Conservation (phyloP, 2,888 invertebrate species). For the Scaeva pyrastri region DNA sequence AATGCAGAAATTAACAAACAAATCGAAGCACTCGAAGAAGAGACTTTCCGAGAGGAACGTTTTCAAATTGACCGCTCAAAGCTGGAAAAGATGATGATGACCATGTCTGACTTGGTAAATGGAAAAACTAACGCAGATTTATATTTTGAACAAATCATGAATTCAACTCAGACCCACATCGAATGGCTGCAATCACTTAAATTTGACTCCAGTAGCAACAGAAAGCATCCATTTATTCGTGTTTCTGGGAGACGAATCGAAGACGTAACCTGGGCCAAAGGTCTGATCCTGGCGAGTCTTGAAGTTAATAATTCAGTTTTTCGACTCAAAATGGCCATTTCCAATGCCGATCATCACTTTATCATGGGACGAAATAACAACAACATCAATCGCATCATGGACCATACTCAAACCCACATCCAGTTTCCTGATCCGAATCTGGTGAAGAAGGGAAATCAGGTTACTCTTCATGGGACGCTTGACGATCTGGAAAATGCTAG, state of each 20-base stretch:
- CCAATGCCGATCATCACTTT: conserved; percentile 98
- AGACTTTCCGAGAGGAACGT: conserved; percentile 90
- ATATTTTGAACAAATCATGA: conserved; percentile 88
- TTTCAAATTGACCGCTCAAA: conserved; percentile 97
- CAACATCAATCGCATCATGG: conserved; percentile 91
- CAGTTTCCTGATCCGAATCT: conserved; percentile 99
- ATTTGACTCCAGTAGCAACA: conserved; percentile 96
- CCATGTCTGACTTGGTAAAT: conserved; percentile 84
- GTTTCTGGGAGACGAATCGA: conserved; percentile 90
- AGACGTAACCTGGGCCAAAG: conserved; percentile 92
- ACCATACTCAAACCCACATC: conserved; percentile 97
- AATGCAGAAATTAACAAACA: not conserved
- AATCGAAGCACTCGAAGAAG: not conserved
- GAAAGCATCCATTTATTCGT: conserved; percentile 98
- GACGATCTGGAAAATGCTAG: conserved; percentile 95
- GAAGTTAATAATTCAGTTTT: conserved; percentile 97
- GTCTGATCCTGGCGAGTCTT: conserved; percentile 93
- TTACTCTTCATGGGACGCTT: conserved; percentile 96
- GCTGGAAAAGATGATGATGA: conserved; percentile 95
- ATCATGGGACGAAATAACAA: conserved; percentile 94
- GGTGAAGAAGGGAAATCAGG: conserved; percentile 98
- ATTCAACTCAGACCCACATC: conserved; percentile 94
- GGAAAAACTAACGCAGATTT: conserved; percentile 82
- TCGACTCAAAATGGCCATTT: conserved; percentile 98
- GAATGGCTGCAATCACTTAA: conserved; percentile 95